These are phyloP conservation scores for Lindbergichthys nudifrons DNA, from an alignment of 2,797 vertebrate genomes.

Conservation along the genomic window DNA sequence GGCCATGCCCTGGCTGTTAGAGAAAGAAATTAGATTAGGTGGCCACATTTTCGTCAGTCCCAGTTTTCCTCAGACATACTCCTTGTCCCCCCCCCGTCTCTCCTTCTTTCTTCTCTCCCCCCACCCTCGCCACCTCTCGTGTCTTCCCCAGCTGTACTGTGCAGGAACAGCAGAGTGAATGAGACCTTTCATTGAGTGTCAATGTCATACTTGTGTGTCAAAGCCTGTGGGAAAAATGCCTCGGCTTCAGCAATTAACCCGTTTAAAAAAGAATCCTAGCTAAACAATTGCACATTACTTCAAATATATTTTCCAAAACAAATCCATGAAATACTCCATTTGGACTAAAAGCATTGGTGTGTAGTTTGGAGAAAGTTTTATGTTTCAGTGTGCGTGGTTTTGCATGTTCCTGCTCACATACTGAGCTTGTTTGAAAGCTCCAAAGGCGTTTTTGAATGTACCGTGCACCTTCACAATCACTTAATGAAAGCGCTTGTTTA, in stretches of 20 bases:
- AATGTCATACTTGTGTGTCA: conserved; percentile 71
- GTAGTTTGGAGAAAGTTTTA: background rate
- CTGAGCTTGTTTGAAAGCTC: conserved; percentile 32
- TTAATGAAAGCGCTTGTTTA: conserved; percentile 42
- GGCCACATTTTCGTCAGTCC: conserved; percentile 2
- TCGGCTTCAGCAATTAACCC: conserved; percentile 28
- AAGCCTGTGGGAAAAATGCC: conserved; percentile 39
- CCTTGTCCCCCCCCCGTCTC: background rate
- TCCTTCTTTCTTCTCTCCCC: background rate
- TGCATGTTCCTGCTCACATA: conserved; percentile 2
- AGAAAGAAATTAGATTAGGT: conserved; percentile 2
- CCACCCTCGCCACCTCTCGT: background rate
- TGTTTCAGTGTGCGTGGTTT: background rate
- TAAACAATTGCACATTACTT: conserved; percentile 29
- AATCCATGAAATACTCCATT: background rate
- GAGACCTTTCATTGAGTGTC: conserved; percentile 66
- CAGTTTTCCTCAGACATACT: conserved; percentile 17
- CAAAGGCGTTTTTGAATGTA: conserved; percentile 15
- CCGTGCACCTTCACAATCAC: conserved; percentile 36
- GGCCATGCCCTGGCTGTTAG: too few species aligned
- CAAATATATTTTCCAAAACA: background rate
- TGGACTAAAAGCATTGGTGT: background rate
- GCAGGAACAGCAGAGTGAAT: conserved; percentile 58
- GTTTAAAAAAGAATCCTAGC: conserved; percentile 6
- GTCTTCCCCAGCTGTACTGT: conserved; percentile 56